These are phyloP conservation scores for Cetonia aurata DNA, from an alignment of 2,888 invertebrate genomes.

Conservation along the genomic window DNA sequence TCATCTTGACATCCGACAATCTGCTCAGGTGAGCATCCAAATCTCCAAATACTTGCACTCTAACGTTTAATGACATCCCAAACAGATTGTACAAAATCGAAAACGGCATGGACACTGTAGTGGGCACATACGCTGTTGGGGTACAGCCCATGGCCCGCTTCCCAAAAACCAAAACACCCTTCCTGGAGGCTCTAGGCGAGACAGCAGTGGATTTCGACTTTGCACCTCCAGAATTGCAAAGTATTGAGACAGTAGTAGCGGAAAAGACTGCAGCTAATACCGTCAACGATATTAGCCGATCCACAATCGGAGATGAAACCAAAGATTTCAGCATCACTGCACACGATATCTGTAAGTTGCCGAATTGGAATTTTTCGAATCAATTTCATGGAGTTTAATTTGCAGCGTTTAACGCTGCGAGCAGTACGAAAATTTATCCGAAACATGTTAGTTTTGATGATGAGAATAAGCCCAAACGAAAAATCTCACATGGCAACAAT, in stretches of 20 bases:
- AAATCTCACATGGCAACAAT: neutral
- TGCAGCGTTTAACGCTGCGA: constrained; percentile 3
- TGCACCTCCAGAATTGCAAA: constrained; percentile 68
- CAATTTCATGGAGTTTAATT: neutral
- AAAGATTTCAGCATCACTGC: constrained; percentile 10
- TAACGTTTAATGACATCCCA: constrained; percentile 15
- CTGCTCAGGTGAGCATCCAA: constrained; percentile 76
- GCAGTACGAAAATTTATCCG: constrained; percentile 26
- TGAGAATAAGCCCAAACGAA: neutral
- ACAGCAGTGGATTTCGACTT: constrained; percentile 90
- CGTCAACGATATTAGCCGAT: no score
- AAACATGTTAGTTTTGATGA: constrained; percentile 2
- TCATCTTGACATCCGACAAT: constrained; percentile 88
- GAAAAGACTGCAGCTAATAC: neutral
- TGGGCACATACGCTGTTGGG: constrained; percentile 60
- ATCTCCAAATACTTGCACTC: constrained; percentile 2
- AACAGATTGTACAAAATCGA: constrained; percentile 62
- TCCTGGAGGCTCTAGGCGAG: constrained; percentile 77
- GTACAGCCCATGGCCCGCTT: constrained; percentile 61
- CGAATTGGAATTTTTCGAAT: neutral
- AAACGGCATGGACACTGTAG: constrained; percentile 54
- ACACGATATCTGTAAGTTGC: neutral
- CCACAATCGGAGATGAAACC: neutral
- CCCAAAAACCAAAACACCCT: constrained; percentile 61
- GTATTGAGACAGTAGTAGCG: neutral